These are phyloP conservation scores for Cavia aperea DNA, from an alignment of 2,113 vertebrate species.

Conservation along the genomic window DNA sequence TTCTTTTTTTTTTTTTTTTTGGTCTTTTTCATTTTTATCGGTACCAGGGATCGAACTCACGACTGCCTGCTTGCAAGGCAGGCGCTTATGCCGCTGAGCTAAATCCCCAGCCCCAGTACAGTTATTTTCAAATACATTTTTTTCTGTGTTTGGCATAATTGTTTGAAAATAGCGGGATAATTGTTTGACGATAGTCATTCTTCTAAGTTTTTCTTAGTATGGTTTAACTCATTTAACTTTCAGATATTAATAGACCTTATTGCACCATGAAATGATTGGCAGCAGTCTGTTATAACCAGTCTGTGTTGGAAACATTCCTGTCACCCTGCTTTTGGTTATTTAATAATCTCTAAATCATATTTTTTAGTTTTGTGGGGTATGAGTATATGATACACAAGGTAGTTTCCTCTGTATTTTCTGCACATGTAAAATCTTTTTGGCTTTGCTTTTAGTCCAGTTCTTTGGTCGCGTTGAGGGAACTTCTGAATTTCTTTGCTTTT, in stretches of 20 bases:
- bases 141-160: slow-evolving; percentile 7
- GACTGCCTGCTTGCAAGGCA: too few relatives aligned
- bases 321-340: background rate
- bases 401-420: slow-evolving; percentile 2
- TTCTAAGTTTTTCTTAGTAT: slow-evolving; percentile 26
- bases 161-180: background rate
- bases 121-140: slow-evolving; percentile 46
- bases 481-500: slow-evolving; percentile 12
- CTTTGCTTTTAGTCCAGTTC: slow-evolving; percentile 28
- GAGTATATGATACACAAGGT: background rate
- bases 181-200: slow-evolving; percentile 9
- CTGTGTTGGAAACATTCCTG: slow-evolving; percentile 11
- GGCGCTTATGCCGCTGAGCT: too few relatives aligned
- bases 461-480: slow-evolving; percentile 23
- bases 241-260: background rate
- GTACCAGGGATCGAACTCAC: too few relatives aligned
- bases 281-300: background rate
- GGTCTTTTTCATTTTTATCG: too few relatives aligned
- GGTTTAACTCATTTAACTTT: slow-evolving; percentile 22
- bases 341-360: background rate
- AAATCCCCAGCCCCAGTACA: background rate
- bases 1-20: background rate
- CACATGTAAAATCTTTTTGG: background rate
- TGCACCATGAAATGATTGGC: background rate
- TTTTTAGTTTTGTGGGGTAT: slow-evolving; percentile 12